Percentiles rank a stretch among this genome's conserved stretches.
phyloP scores from a whole-genome alignment of 2,888 invertebrate genomes.

The Phortica magna region DNA sequence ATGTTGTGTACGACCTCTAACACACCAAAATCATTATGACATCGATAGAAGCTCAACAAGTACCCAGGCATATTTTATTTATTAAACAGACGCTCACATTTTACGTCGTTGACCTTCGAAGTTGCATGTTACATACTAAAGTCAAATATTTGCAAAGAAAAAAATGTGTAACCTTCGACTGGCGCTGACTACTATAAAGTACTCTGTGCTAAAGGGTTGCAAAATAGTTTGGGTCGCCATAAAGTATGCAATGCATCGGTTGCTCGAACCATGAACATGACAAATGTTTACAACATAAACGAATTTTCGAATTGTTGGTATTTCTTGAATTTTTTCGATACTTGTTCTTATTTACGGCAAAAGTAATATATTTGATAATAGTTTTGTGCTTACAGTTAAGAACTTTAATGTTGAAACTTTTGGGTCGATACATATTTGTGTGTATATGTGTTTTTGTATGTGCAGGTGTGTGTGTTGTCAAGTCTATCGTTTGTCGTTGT shows the following conservation, averaged over 20 bases:
- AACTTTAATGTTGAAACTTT: background rate
- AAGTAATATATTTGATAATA: background rate
- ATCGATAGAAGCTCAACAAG: constrained; percentile 4
- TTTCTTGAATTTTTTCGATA: background rate
- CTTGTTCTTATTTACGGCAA: background rate
- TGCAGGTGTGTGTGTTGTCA: background rate
- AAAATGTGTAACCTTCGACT: background rate
- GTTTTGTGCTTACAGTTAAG: background rate
- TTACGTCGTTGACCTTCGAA: background rate
- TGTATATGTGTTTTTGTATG: too few species aligned
- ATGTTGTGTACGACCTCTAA: background rate
- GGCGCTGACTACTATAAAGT: background rate
- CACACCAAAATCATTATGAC: background rate
- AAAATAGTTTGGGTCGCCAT: background rate
- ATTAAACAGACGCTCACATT: background rate
- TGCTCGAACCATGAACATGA: background rate
- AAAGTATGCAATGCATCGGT: background rate
- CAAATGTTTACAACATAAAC: background rate
- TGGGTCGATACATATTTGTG: too few species aligned
- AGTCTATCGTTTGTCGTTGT: background rate
- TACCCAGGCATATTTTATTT: background rate
- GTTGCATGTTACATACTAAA: background rate
- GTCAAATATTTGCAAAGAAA: background rate
- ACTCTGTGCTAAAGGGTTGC: background rate
- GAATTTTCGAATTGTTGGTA: background rate